Evolutionary conservation across 2,113 vertebrate genomes (phyloP).

Genomic region (Rhabdomys dilectus): DNA sequence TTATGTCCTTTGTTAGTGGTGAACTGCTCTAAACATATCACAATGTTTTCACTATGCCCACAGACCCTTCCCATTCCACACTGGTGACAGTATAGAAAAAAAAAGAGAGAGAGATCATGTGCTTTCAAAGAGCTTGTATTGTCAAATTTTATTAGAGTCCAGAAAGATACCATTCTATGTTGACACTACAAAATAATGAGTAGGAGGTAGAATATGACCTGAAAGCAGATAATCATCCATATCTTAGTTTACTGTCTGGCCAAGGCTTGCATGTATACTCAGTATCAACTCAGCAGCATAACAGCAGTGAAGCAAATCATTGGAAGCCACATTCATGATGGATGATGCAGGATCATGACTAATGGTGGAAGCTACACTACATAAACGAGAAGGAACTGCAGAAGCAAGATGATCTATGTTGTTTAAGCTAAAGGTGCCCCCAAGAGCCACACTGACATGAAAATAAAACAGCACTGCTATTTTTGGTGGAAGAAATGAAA

Average conservation of each 20-base stretch:
- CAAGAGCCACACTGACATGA: not conserved
- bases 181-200: not conserved
- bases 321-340: not conserved
- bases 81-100: not conserved
- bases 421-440: not conserved
- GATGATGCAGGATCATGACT: not conserved
- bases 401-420: not conserved
- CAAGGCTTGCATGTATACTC: not conserved
- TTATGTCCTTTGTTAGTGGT: not conserved
- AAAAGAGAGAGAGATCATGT: not conserved
- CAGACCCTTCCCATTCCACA: not conserved
- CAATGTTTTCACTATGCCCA: not conserved
- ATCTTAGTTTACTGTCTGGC: not conserved
- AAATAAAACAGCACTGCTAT: not conserved
- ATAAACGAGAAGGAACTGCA: not conserved
- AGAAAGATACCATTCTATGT: not conserved
- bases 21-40: not conserved
- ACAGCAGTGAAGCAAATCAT: not conserved
- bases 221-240: not conserved
- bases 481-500: constrained; percentile 4
- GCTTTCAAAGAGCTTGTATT: not conserved
- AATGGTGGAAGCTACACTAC: not conserved
- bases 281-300: not conserved
- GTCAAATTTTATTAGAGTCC: not conserved
- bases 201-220: not conserved